Conservation (phyloP, 2,113 vertebrate species). For the Rostratula benghalensis region DNA sequence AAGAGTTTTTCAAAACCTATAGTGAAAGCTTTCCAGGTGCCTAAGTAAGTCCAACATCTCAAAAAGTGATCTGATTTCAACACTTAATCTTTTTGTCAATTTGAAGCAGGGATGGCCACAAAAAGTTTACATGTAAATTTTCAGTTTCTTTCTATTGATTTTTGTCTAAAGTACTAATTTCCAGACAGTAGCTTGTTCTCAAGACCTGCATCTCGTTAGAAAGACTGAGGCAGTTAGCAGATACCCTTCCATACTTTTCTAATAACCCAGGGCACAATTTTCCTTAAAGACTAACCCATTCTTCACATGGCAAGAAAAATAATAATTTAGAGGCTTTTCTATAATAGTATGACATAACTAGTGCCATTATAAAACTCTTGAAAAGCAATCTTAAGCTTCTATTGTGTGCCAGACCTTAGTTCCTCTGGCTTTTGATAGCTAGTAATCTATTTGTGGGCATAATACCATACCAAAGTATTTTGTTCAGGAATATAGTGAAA, state of each 20-base stretch:
- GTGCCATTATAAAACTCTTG: not conserved
- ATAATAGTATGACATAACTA: not conserved
- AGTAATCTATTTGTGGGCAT: not conserved
- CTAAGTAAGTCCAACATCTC: not conserved
- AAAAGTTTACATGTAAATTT: not conserved
- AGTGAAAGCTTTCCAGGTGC: not conserved
- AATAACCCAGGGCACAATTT: not conserved
- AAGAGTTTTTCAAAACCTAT: not conserved
- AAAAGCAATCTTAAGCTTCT: not conserved
- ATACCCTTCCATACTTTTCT: not conserved
- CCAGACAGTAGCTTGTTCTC: not conserved
- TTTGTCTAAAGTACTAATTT: not conserved
- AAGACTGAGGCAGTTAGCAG: not conserved
- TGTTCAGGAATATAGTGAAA: not conserved
- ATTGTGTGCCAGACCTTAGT: not conserved
- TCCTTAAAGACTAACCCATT: not conserved
- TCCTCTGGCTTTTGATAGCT: not conserved
- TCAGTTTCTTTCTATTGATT: not conserved
- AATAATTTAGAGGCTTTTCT: not conserved
- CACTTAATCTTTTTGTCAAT: not conserved
- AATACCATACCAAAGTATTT: not conserved
- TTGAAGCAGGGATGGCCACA: not conserved
- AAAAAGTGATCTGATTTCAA: not conserved
- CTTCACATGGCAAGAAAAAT: not conserved
- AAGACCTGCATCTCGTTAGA: not conserved